Conservation (phyloP, 2,888 invertebrate species). For the Drosophila putrida region DNA sequence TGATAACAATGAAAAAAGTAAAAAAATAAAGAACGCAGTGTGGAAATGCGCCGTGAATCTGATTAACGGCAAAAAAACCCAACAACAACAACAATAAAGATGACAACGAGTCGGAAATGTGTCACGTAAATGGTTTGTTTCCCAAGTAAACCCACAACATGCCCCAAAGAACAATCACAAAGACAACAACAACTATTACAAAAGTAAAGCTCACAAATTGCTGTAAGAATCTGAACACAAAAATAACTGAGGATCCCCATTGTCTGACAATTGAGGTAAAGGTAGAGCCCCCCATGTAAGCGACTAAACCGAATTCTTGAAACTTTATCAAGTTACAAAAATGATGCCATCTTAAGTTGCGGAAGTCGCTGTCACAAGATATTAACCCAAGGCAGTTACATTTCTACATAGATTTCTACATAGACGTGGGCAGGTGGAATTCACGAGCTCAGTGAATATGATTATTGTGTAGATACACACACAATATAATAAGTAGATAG, state of each 20-base stretch:
- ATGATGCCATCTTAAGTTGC: slow-evolving; percentile 25
- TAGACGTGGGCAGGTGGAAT: slow-evolving; percentile 20
- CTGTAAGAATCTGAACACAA: slow-evolving; percentile 37
- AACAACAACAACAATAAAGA: slow-evolving; percentile 10
- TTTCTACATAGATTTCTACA: not conserved
- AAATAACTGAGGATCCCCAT: slow-evolving; percentile 34
- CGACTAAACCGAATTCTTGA: slow-evolving; percentile 4
- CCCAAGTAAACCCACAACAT: slow-evolving; percentile 65
- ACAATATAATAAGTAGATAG: not conserved
- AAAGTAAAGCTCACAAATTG: slow-evolving; percentile 61
- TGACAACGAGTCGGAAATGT: slow-evolving; percentile 57
- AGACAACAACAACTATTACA: slow-evolving; percentile 8
- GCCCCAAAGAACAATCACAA: slow-evolving; percentile 54
- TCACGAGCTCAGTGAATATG: too few relatives aligned
- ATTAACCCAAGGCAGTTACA: not conserved
- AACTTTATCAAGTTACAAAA: slow-evolving; percentile 29
- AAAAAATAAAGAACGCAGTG: slow-evolving; percentile 48
- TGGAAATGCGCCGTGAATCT: slow-evolving; percentile 76
- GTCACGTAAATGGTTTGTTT: slow-evolving; percentile 75
- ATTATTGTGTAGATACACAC: not conserved
- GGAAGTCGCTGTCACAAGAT: slow-evolving; percentile 32
- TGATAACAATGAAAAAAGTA: slow-evolving; percentile 72
- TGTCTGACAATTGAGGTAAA: slow-evolving; percentile 42
- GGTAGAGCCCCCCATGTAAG: slow-evolving; percentile 30
- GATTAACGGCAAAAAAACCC: slow-evolving; percentile 68